Conservation (phyloP, 2,888 invertebrate genomes). For the Aphodius sticticus region DNA sequence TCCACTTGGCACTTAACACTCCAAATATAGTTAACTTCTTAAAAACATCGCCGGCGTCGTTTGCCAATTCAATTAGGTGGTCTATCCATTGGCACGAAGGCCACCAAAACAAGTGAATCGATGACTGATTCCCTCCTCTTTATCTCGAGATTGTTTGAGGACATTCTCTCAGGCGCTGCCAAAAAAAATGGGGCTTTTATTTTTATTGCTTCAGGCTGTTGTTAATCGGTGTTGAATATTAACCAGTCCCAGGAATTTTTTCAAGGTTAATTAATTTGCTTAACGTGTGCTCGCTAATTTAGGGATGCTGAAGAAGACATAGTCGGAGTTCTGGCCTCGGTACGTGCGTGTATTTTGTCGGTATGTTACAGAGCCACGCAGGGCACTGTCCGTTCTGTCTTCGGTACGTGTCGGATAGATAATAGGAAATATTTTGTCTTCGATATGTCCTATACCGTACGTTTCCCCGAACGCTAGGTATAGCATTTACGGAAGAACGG, state of each 20-base stretch:
- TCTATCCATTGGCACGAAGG: constrained; percentile 16
- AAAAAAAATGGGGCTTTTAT: background rate
- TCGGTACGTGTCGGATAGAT: background rate
- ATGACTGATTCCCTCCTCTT: background rate
- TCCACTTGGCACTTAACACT: background rate
- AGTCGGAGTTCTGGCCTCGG: background rate
- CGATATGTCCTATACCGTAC: no score
- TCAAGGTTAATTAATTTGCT: background rate
- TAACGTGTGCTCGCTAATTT: background rate
- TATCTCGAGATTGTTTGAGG: background rate
- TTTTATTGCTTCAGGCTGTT: background rate
- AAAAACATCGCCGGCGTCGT: constrained; percentile 4
- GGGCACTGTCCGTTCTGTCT: background rate
- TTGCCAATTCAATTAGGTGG: constrained; percentile 23
- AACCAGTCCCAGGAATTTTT: background rate
- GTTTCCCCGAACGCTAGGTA: no score
- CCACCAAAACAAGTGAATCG: constrained; percentile 13
- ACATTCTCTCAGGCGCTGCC: background rate
- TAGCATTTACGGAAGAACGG: no score
- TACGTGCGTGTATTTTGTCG: background rate
- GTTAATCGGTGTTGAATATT: background rate
- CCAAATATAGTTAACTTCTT: background rate
- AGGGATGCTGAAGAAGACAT: background rate
- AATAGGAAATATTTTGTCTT: no score
- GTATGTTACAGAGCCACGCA: background rate